Percentiles rank a stretch among this genome's conserved stretches.
These are phyloP conservation scores for Pithys albifrons DNA, from an alignment of 2,113 vertebrate species.

Conservation along the genomic window DNA sequence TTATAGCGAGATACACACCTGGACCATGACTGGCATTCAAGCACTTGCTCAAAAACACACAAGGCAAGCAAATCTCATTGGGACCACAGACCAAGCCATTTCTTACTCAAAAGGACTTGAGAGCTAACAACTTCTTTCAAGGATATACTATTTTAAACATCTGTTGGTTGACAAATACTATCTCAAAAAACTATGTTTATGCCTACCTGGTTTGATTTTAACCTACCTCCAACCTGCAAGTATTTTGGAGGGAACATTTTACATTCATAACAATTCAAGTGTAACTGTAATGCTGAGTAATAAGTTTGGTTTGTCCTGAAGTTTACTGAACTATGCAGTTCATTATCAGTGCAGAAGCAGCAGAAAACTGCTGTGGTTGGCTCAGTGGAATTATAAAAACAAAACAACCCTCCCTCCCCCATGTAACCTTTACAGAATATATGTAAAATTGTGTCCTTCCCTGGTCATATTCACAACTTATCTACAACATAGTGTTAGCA, in stretches of 20 bases:
- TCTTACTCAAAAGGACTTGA: constrained; percentile 47
- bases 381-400: constrained; percentile 77
- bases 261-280: constrained; percentile 77
- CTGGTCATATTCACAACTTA: constrained; percentile 75
- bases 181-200: constrained; percentile 57
- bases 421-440: constrained; percentile 66
- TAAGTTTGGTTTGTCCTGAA: constrained; percentile 72
- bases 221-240: constrained; percentile 47
- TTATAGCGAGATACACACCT: neutral
- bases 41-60: constrained; percentile 32
- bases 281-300: constrained; percentile 75
- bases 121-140: constrained; percentile 76
- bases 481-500: constrained; percentile 75
- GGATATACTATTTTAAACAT: constrained; percentile 61
- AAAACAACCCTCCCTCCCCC: constrained; percentile 64
- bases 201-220: constrained; percentile 50
- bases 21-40: neutral
- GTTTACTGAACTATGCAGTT: constrained; percentile 61
- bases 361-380: constrained; percentile 74
- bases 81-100: constrained; percentile 54
- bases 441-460: constrained; percentile 61
- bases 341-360: constrained; percentile 83
- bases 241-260: constrained; percentile 47
- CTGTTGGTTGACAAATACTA: constrained; percentile 60
- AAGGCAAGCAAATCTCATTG: constrained; percentile 37